Evolutionary conservation across 1,140 invertebrate species (phyloP), one percentile per base, ranked within the genome.

Genomic region (Hylaeus anthracinus): DNA sequence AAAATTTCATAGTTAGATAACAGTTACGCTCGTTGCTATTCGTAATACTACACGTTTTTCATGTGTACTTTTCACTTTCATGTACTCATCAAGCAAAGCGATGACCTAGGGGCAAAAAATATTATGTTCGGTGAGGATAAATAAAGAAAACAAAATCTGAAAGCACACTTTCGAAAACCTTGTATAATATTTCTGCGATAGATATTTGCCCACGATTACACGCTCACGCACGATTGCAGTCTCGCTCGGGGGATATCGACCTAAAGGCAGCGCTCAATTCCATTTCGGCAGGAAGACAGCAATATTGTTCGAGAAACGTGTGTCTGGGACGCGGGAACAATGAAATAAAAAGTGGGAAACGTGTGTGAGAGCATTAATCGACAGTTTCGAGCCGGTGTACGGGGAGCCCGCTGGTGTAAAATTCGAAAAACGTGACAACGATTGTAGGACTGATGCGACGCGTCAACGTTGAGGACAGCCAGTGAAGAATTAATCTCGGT

Each of bases 401-500:
- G 37, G 39, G 37, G 55, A 26, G 26, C 26, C 26, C 10, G 43
- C 37, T n/a, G 45, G 72, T 43, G 64, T 39, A 75, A 26, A 67
- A 63, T 56, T 65, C 77, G 64, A 43, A 56, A 73, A 79, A 73
- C 61, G 61, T 51, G 77, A 71, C 45, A 67, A 26, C 56, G 37
- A 78, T 78, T 78, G 64, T 67, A 55, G 26, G 75, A 63, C 75
- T 53, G 67, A 65, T 73, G 60, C 70, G 39, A 56, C 77, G 77
- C 61, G 71, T 73, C 69, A 64, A 73, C 77, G 70, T 26, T 79
- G 61, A 79, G 71, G 71, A 72, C 70, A 72, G 71, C 77, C 61
- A 15, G 70, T 65, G 71, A 79, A 73, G 77, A 73, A 79, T 79
- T 79, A 79, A 72, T 79, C 77, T 65, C 51, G 61, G 51, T 61